Base-by-base conservation (phyloP, 1,140 invertebrate species). In the Drosophila willistoni region DNA sequence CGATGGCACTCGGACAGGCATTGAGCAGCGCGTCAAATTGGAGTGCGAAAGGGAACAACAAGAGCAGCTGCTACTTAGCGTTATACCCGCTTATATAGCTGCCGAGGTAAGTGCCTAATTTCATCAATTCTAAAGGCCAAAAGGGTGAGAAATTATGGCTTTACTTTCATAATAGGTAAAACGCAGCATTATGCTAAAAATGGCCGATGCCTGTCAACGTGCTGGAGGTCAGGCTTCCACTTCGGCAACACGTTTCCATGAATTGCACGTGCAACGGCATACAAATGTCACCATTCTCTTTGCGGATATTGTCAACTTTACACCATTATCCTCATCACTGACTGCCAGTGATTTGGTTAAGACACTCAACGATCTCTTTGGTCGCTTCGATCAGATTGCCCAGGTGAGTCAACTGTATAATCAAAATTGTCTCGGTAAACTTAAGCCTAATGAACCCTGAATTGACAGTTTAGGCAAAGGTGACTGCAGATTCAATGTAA, bases 291-390 rank as follows among this genome's bases (percentile, higher is more conserved):
- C 98, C 89, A 99, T 99, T 78, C 93, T 99, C 9, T 99, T 99
- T 93, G 98, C 98, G 0, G 98, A 99, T 90, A 99, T 99, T 72
- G 98, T 99, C 42, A 99, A 99, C 92, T 99, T 99, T 91, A 99
- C 98, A 0, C 97, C 97, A 1, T 93, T 99, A 3, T 98, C 98
- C 0, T 98, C 98, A 71, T 95, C 97, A 81, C 94, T 99, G 63
- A 97, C 96, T 29, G 98, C 98, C 13, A 98, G 97, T 6, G 98
- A 99, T 92, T 93, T 99, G 13, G 98, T 99, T 0, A 96, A 96
- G 92, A 98, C 98, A 0, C 93, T 99, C 0, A 99, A 99, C 90
- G 98, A 99, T 92, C 94, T 99, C 1, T 99, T 99, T 84, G 98
- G 98, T 2, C 94, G 98, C 77, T 99, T 99, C 92, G 98, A 99